Conservation (phyloP, 2,113 vertebrate genomes). For the Anoplopoma fimbria region DNA sequence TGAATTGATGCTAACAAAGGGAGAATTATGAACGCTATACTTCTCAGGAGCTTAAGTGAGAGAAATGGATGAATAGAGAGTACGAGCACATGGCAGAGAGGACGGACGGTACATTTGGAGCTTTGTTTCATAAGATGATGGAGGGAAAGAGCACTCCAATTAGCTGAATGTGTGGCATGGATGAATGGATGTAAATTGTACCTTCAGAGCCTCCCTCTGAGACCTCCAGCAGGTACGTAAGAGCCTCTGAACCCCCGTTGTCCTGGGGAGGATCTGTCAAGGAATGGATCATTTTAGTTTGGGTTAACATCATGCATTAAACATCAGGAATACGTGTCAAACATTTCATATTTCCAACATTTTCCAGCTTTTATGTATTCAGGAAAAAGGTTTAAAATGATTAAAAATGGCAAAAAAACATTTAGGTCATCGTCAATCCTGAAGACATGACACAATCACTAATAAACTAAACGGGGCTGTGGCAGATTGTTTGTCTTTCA, state of each 20-base stretch:
- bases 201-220: slow-evolving; percentile 94
- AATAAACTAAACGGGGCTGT: neutral
- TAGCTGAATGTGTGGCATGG: neutral
- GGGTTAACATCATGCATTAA: neutral
- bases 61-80: neutral
- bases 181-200: slow-evolving; percentile 58
- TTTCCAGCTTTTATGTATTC: neutral
- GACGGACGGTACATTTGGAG: neutral
- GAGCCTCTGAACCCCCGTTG: slow-evolving; percentile 93
- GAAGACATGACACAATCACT: neutral
- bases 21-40: neutral
- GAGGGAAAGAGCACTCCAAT: neutral
- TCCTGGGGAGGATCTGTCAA: slow-evolving; percentile 93
- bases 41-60: slow-evolving; percentile 10
- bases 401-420: neutral
- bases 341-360: neutral
- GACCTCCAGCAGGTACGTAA: slow-evolving; percentile 94
- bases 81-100: neutral
- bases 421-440: neutral
- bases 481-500: neutral
- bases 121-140: neutral
- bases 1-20: slow-evolving; percentile 25
- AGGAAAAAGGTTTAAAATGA: neutral
- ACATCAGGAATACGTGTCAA: neutral
- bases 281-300: slow-evolving; percentile 22